Evolutionary conservation across 2,113 vertebrate species (phyloP).

Genomic region (Centrocercus urophasianus): DNA sequence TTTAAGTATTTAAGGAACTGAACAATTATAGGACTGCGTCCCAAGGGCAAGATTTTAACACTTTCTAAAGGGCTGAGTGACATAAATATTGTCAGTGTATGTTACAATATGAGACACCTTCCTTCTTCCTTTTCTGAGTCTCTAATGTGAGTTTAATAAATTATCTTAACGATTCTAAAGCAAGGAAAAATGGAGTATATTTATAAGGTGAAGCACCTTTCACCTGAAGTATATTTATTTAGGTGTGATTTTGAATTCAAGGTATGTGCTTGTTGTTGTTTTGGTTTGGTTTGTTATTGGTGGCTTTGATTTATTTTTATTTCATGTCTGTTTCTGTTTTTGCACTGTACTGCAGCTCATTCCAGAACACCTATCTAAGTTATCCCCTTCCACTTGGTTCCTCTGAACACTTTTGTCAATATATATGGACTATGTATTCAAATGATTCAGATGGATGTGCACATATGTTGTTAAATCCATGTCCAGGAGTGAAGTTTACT

Average conservation of each 20-base stretch:
- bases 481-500: neutral
- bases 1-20: neutral
- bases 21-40: neutral
- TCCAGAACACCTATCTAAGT: neutral
- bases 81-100: neutral
- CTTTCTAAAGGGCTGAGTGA: neutral
- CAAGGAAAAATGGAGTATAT: neutral
- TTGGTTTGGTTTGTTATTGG: neutral
- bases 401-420: neutral
- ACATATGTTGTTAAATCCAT: neutral
- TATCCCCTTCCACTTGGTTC: neutral
- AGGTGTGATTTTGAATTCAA: neutral
- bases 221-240: neutral
- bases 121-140: neutral
- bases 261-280: neutral
- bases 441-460: neutral
- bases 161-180: neutral
- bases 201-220: neutral
- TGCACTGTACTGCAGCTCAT: neutral
- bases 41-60: neutral
- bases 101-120: neutral
- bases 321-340: neutral
- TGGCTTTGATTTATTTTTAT: neutral
- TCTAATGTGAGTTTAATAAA: neutral
- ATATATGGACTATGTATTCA: neutral